phyloP scores from a whole-genome alignment of 2,797 vertebrate genomes.

The Otus scops region DNA sequence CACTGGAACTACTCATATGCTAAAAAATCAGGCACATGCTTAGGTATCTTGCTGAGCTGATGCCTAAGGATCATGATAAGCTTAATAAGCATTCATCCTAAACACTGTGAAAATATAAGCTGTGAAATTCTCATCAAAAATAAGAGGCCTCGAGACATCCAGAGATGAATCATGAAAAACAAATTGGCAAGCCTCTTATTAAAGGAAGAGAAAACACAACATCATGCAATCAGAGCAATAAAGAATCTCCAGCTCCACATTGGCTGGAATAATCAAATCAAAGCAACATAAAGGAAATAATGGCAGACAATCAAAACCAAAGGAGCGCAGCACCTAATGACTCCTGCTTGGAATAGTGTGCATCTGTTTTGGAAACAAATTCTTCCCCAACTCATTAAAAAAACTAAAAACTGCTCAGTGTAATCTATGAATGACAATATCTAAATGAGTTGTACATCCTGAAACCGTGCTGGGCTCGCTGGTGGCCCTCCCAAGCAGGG shows the following conservation, averaged over 20 bases:
- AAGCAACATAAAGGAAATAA: background rate
- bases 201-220: background rate
- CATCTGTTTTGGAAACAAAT: background rate
- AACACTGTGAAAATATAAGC: background rate
- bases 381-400: background rate
- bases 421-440: background rate
- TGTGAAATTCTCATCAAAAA: constrained; percentile 3
- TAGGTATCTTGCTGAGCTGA: background rate
- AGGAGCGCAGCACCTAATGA: background rate
- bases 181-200: background rate
- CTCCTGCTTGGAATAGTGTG: background rate
- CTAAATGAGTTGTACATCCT: background rate
- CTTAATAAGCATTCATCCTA: background rate
- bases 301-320: background rate
- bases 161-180: background rate
- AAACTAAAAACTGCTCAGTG: background rate
- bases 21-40: background rate
- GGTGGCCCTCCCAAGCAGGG: too few relatives aligned
- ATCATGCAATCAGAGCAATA: background rate
- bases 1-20: background rate
- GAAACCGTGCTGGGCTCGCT: background rate
- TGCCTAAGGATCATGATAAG: background rate
- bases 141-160: background rate
- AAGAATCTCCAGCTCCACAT: background rate
- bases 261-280: background rate